Base-by-base conservation (phyloP, 2,113 vertebrate genomes). In the Python bivittatus region DNA sequence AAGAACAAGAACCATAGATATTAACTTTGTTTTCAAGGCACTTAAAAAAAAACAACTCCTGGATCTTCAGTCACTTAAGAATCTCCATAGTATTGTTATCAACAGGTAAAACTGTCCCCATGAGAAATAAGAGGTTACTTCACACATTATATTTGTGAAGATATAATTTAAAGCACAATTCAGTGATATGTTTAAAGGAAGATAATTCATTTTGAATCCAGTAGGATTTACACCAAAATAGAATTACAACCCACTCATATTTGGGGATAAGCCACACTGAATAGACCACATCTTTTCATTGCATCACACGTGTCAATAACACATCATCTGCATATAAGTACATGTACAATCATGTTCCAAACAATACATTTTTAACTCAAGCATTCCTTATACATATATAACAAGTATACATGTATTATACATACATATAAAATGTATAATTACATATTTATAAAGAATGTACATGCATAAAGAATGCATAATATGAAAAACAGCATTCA, bases 1-100 rank as follows among this genome's bases (percentile, higher is more conserved):
- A 96, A 94, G 64, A 90, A 91, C 83, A 88, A 92, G 60, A 93
- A 94, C 95, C 95, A 91, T 86, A 92, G 64, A 29, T 29, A 54
- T 90, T 48, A 58, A 4, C 3, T 89, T 88, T 72, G 91, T 93
- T 91, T 90, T 92, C 61, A 27, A 54, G 88, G 88, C 2, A 10
- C 13, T 93, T 38, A 83, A 94, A 20, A 20, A 92, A 20, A 48
- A 48, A 79, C 68, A 79, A 79, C 68, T 92, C n/a, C 29, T 10
- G 44, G 0, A 4, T 92, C 48, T 89, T 22, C 15, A 72, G 92
- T 13, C 88, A 23, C 13, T 90, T 23, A 7, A 88, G 52, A 0
- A 68, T 58, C 22, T 60, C 20, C 44, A 7, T 0, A 4, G 87
- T 64, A 10, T 52, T 86, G 22, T 54, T 92, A 91, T 60, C 0